Base-by-base conservation (phyloP, 2,113 vertebrate genomes). In the Hippolais icterina region DNA sequence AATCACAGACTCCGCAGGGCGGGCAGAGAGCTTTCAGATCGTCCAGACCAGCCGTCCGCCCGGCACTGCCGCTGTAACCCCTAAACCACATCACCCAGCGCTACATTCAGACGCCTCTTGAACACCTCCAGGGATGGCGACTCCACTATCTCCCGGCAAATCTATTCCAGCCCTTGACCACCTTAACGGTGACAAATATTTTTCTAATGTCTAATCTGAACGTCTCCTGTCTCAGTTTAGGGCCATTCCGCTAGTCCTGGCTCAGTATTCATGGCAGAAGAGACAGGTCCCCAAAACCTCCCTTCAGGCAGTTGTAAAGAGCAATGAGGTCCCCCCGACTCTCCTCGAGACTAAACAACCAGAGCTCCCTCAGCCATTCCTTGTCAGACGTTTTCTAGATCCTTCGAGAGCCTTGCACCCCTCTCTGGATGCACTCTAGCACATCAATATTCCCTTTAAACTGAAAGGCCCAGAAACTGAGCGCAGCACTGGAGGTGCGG, bases 1-100 rank as follows among this genome's bases (percentile, higher is more conserved):
- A 9, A 9, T 6, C 6, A 4, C 25, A 6, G 42, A 0, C 31
- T 54, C n/a, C 0, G 15, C 3, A 3, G 6, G 29, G 42, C 5
- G 8, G 60, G 28, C 5, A 21, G 15, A 11, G 14, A 18, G 8
- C 3, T 5, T 5, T 8, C 1, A 3, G 2, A 16, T 68, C 20
- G 4, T 4, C 3, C 44, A 8, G 25, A 15, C 3, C 37, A 6
- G 5, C 5, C 9, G 5, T 18, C 9, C 59, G 1, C 9, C 18
- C 21, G 7, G 33, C 33, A 4, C 37, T 27, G n/a, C 27, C 27
- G 9, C 63, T 68, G 46, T 37, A 37, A 35, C 3, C 11, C 39
- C 5, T 5, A 6, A 41, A 35, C 3, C 24, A 0, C 42, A 3
- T 14, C 53, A 8, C 33, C 12, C 33, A 9, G 60, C 9, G 46